These are phyloP conservation scores for Heliconius ethilla DNA, from an alignment of 2,888 invertebrate species.

Conservation along the genomic window DNA sequence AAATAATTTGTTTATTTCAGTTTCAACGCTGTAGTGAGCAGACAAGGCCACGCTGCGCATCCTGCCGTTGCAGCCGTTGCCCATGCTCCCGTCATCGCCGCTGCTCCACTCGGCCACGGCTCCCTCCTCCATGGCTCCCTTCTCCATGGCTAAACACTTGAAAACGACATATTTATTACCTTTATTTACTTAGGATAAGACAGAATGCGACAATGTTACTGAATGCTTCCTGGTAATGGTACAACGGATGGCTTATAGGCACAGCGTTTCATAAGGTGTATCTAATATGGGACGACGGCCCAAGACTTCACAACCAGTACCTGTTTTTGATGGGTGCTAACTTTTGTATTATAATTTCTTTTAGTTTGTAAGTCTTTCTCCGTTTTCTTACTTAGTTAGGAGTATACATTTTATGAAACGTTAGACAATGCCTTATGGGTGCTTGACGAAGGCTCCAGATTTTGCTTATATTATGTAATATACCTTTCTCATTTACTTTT, in stretches of 20 bases:
- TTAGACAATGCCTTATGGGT: conserved; percentile 67
- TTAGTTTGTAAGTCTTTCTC: conserved; percentile 69
- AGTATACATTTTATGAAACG: conserved; percentile 78
- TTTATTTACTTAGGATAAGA: conserved; percentile 62
- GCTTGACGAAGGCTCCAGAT: conserved; percentile 64
- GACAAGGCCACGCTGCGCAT: conserved; percentile 80
- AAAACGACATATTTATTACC: conserved; percentile 69
- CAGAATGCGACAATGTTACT: conserved; percentile 65
- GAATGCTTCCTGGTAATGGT: conserved; percentile 55
- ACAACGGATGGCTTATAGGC: conserved; percentile 54
- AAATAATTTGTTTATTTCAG: conserved; percentile 54
- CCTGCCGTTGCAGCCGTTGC: conserved; percentile 66
- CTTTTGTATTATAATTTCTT: conserved; percentile 78
- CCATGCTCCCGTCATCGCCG: conserved; percentile 60
- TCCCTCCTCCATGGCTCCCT: conserved; percentile 65
- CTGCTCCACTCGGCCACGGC: conserved; percentile 68
- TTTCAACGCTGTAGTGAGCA: conserved; percentile 83
- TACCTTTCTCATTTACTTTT: conserved; percentile 61
- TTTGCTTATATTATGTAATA: conserved; percentile 69
- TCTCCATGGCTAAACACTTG: conserved; percentile 59
- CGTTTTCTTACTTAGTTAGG: conserved; percentile 56
- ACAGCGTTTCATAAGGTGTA: conserved; percentile 76
- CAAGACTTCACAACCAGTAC: conserved; percentile 57
- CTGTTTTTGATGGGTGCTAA: conserved; percentile 49
- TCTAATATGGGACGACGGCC: conserved; percentile 62